Evolutionary conservation across 2,888 invertebrate genomes (phyloP), one percentile per base, ranked within the genome.

Genomic region (Anorthoa munda): DNA sequence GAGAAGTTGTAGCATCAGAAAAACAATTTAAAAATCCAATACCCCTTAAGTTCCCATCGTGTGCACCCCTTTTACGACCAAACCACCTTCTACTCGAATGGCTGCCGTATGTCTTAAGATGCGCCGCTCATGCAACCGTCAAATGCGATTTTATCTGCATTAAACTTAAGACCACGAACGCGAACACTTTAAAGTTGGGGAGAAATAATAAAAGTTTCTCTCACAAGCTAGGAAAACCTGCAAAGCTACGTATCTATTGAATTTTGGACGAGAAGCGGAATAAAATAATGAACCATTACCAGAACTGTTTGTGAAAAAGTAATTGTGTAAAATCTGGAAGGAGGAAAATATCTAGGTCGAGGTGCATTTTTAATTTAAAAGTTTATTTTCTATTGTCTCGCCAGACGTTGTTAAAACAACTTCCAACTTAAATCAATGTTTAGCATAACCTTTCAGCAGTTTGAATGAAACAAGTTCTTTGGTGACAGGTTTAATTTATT

Each of bases 271-370:
- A 73, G 80, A 61, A 60, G 63, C 83, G 75, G 80, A 85, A 84
- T 72, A 77, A 66, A 77, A 84, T 85, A 84, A 84, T 80, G 86
- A 85, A 65, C 55, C 66, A 75, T 81, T 83, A 79, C 45, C 39
- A 39, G 13, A 50, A 13, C 21, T 70, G 58, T 65, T 53, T 60
- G 61, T 65, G 50, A 58, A 70, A 66, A 68, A 26, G 60, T 69
- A 39, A 69, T 68, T 85, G 63, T 69, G 53, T 67, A 12, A 68
- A 3, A n/a, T 51, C 50, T 70, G 39, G 26, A 58, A 13, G 18
- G 23, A 71, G 12, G 3, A 3, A 21, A 59, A 68, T 56, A 61
- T 81, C 53, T 79, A 50, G 79, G 73, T 72, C 31, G 48, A 15
- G 17, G 45, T 58, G 53, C n/a, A 70, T 70, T 61, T 61, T 58